Evolutionary conservation across 64 coral and sea anemone species (phyloP).

Genomic region (Trachythela sp.): DNA sequence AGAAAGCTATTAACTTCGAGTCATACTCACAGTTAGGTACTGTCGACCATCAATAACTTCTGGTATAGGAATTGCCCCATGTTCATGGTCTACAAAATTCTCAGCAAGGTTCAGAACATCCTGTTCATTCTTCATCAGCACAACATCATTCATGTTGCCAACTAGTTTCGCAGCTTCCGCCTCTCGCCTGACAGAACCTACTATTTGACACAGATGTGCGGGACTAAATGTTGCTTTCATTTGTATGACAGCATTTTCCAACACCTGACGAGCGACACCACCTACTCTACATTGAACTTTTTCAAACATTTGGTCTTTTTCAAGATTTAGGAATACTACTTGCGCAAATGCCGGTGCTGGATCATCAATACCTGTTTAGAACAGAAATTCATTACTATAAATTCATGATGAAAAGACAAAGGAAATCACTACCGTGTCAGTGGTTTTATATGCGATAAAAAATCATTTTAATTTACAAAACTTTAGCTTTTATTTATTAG

Average conservation of each 20-base stretch:
- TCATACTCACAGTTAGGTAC: background rate
- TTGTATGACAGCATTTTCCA: conserved; percentile 2
- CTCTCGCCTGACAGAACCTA: background rate
- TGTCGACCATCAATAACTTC: background rate
- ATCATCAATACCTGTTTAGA: background rate
- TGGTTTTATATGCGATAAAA: no score
- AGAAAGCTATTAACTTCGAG: no score
- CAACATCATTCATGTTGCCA: background rate
- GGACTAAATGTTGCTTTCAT: background rate
- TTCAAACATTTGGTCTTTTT: background rate
- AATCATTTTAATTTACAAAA: no score
- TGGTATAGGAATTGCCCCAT: background rate
- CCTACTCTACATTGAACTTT: background rate
- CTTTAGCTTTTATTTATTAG: no score
- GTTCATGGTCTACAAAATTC: background rate
- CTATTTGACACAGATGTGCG: background rate
- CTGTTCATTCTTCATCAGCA: background rate
- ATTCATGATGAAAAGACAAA: no score
- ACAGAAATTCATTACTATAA: no score
- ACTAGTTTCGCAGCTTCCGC: background rate
- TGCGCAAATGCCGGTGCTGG: background rate
- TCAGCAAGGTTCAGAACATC: background rate
- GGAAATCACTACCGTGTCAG: no score
- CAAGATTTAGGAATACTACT: background rate
- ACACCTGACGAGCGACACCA: background rate